Base-by-base conservation (phyloP, 2,888 invertebrate genomes). In the Cosmopolites sordidus region DNA sequence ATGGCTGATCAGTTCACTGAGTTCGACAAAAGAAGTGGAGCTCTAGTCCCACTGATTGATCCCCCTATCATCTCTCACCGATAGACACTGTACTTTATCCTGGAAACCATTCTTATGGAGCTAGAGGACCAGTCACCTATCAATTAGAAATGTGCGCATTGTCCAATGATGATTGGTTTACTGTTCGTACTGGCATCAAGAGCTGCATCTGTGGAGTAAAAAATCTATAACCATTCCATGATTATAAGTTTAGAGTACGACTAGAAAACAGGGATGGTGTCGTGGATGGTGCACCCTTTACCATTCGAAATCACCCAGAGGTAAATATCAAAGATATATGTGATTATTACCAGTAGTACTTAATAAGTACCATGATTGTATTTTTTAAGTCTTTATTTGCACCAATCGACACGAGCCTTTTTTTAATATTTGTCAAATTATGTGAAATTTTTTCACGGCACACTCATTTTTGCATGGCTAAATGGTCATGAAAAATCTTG, bases 201-300 rank as follows among this genome's bases (percentile, higher is more conserved):
- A 91, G 91, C 59, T 92, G 92, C 71, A 87, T 85, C 29, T 93
- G 92, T 73, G 93, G 94, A 69, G 87, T 96, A 54, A 81, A 88
- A 59, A 91, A 92, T 73, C 76, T 98, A 58, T 88, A 92, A 68
- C 94, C 97, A 1, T 91, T 92, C 78, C 82, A 89, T 59, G 96
- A 97, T 75, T 99, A 99, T 76, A 88, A 89, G 73, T 95, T 97
- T 79, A 82, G 99, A 55, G 84, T 98, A 33, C 82, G 96, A 30
- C 98, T 98, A 1, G 96, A 97, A 72, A 99, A 98, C 76, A 91
- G 92, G 72, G 92, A 89, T 72, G 98, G 98, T 39, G 84, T 95
- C 60, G 94, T 94, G 74, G 97, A 98, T 70, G n/a, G n/a, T n/a
- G n/a, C n/a, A n/a, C n/a, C 97, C 98, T 0, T 95, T 95, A 51